Base-by-base conservation (phyloP, 2,113 vertebrate species). In the Syngnathus floridae region DNA sequence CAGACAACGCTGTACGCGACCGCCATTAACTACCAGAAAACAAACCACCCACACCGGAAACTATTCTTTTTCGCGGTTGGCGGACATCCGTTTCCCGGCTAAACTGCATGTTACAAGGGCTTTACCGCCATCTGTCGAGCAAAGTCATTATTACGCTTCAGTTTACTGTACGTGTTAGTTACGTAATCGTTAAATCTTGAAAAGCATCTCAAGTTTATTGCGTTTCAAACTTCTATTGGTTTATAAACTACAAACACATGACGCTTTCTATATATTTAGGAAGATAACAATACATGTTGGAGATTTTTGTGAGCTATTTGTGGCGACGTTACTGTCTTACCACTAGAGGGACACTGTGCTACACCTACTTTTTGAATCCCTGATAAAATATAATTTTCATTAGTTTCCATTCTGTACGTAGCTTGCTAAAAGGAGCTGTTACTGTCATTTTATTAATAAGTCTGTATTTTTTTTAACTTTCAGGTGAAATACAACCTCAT, bases 1-100 rank as follows among this genome's bases (percentile, higher is more conserved):
- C 80, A 83, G 70, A 79, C 85, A 87, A 75, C 81, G 74, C 69
- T 84, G 74, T 66, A 64, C 63, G 52, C 71, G 62, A 76, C 82
- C 83, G 86, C 90, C 90, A 91, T 91, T 85, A 81, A 80, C 78
- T 84, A 62, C 60, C 56, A 43, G 52, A 16, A 45, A 48, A 45
- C 26, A 66, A 61, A 59, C 0, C 68, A 59, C 72, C 76, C 77
- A 71, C 45, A 48, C 4, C 72, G 75, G 70, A 79, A 73, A 76
- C 55, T 26, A 1, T 60, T 83, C 82, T 86, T 87, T 78, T 80
- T 85, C 76, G 2, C 13, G 36, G 10, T 62, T 46, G 76, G 69
- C 31, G 80, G 67, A 68, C 64, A 60, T 43, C 21, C 21, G 59
- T 0, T 59, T 8, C 4, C 10, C 7, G 5, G 21, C 21, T 9